These are phyloP conservation scores for Branchipolynoe longqiensis DNA, from an alignment of 2,888 invertebrate genomes.

Conservation along the genomic window DNA sequence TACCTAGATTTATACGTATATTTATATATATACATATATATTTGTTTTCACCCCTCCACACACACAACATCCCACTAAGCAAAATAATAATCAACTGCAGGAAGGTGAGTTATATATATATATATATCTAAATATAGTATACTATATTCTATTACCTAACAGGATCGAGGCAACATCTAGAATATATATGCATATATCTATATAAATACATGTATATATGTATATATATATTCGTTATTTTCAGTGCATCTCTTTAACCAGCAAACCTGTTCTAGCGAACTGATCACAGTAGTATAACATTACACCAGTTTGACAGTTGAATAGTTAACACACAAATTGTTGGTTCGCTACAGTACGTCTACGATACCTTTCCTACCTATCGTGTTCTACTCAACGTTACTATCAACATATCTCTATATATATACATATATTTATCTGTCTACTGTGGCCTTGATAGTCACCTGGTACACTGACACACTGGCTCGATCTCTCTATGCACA, in stretches of 20 bases:
- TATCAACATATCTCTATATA: not conserved
- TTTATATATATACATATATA: too few relatives aligned
- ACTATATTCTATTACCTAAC: conserved; percentile 7
- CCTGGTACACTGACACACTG: too few relatives aligned
- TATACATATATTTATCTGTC: not conserved
- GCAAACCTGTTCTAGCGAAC: conserved; percentile 6
- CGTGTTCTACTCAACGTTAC: too few relatives aligned
- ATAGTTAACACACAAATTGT: conserved; percentile 7
- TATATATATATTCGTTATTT: conserved; percentile 18
- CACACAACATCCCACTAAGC: too few relatives aligned
- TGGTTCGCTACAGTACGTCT: conserved; percentile 1
- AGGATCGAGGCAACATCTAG: conserved; percentile 38
- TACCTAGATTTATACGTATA: too few relatives aligned
- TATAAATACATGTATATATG: too few relatives aligned
- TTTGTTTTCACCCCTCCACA: too few relatives aligned
- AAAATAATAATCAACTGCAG: too few relatives aligned
- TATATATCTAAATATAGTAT: conserved; percentile 9
- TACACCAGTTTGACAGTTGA: conserved; percentile 23
- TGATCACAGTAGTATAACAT: conserved; percentile 37
- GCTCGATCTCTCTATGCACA: too few relatives aligned
- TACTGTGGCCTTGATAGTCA: too few relatives aligned
- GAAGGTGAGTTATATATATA: not conserved
- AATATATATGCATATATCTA: too few relatives aligned
- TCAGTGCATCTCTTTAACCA: conserved; percentile 2
- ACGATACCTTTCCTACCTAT: not conserved